Base-by-base conservation (phyloP, 2,113 vertebrate genomes). In the Actenoides hombroni region DNA sequence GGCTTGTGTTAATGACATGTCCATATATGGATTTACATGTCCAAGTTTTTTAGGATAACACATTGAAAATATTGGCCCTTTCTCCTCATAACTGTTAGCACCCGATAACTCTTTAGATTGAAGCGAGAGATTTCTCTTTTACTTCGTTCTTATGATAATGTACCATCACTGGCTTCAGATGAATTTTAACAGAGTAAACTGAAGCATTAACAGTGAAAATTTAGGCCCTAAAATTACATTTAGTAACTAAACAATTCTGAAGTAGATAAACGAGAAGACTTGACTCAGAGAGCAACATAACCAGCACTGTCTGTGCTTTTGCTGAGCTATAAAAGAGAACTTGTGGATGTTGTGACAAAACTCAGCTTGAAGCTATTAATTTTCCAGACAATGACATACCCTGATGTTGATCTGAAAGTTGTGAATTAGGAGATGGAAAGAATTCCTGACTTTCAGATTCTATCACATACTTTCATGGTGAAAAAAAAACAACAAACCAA, bases 331-430 rank as follows among this genome's bases (percentile, higher is more conserved):
- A 94, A 80, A 83, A 61, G 70, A 86, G 94, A 91, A 83, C 31
- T 35, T 81, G 76, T 83, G 90, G 96, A 97, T 94, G 60, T 70
- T 95, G 76, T 93, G 75, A 90, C 60, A 83, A 92, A 97, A 92
- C 63, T 95, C 97, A 98, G 96, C 97, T 98, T 98, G 97, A 98
- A 98, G 86, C 68, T 94, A 97, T 98, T 98, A 96, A 97, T 95
- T 97, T 97, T 97, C 92, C 87, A 93, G 97, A 96, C 86, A 95
- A 83, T 77, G 65, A 90, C 89, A 88, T 94, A 80, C 46, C 57
- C 87, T 79, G 67, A 77, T 91, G 78, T 37, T 92, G 86, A 95
- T 96, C 94, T 96, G 83, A 77, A 90, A 89, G 56, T 39, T 76
- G 13, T 88, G 80, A 80, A 83, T 91, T 77, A 87, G 83, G 61